These are phyloP conservation scores for Schizopygopsis pylzovi DNA, from an alignment of 2,797 vertebrate genomes.

Conservation along the genomic window DNA sequence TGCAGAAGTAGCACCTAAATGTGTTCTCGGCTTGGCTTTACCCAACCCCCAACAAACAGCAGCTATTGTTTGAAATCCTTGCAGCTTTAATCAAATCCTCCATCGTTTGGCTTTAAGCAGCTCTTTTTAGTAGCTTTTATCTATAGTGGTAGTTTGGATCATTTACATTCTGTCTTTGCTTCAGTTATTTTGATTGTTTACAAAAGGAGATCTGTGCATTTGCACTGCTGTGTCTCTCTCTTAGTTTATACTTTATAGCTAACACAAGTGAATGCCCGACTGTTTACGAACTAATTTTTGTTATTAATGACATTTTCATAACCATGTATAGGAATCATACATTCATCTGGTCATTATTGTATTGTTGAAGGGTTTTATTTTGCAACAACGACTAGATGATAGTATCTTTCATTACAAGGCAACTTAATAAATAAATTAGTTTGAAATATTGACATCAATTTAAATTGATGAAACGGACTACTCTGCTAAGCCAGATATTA, in stretches of 20 bases:
- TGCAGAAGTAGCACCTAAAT: neutral
- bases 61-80: conserved; percentile 2
- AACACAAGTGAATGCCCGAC: neutral
- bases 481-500: neutral
- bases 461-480: neutral
- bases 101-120: conserved; percentile 46
- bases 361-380: neutral
- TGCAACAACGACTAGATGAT: neutral
- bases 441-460: neutral
- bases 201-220: conserved; percentile 31
- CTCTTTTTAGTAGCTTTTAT: conserved; percentile 70
- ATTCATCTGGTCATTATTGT: neutral
- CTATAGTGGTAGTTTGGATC: conserved; percentile 52
- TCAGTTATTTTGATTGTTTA: conserved; percentile 53
- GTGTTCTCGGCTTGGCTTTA: neutral
- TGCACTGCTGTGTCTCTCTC: neutral
- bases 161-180: conserved; percentile 61
- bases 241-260: neutral
- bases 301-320: neutral
- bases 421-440: neutral
- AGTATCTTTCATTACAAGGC: neutral
- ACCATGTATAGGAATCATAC: neutral
- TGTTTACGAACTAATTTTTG: neutral
- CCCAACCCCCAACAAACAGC: neutral
- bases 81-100: conserved; percentile 49